A percentile compares a stretch with the other conserved stretches of the same genome.
phyloP scores from a whole-genome alignment of 1,140 invertebrate species.

The Zaprionus taronus region DNA sequence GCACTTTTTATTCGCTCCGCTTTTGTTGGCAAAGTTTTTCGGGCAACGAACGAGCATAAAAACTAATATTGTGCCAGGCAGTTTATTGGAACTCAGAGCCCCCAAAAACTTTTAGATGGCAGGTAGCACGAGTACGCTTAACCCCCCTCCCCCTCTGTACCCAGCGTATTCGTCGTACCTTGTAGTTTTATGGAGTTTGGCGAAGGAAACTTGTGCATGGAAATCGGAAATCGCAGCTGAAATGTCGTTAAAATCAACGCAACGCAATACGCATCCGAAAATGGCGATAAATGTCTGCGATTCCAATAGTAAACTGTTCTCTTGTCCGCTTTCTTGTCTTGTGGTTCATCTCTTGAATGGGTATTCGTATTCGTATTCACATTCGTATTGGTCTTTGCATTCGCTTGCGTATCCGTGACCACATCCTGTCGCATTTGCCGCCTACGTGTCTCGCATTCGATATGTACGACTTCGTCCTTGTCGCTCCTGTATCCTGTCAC shows the following conservation, averaged over 20 bases:
- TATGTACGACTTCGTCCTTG: slow-evolving; percentile 50
- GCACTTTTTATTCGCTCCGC: slow-evolving; percentile 53
- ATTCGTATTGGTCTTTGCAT: slow-evolving; percentile 42
- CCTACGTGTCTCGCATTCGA: slow-evolving; percentile 64
- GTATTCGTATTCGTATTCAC: slow-evolving; percentile 38
- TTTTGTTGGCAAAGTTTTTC: slow-evolving; percentile 45
- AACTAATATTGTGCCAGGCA: slow-evolving; percentile 78
- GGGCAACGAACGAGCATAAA: slow-evolving; percentile 57
- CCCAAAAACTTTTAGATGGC: slow-evolving; percentile 62
- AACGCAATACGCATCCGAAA: slow-evolving; percentile 56
- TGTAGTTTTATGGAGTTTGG: slow-evolving; percentile 73
- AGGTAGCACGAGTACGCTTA: slow-evolving; percentile 20
- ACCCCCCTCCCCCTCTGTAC: not conserved
- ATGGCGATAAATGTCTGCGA: slow-evolving; percentile 66
- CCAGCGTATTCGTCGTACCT: slow-evolving; percentile 50
- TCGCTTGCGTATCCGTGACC: slow-evolving; percentile 36
- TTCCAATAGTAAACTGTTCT: slow-evolving; percentile 50
- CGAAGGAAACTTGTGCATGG: slow-evolving; percentile 47
- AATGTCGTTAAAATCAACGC: slow-evolving; percentile 77
- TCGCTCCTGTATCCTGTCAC: slow-evolving; percentile 10
- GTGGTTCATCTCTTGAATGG: slow-evolving; percentile 54
- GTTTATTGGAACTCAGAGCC: slow-evolving; percentile 72
- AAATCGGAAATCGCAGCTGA: slow-evolving; percentile 60
- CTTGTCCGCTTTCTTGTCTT: slow-evolving; percentile 55
- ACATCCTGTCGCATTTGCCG: slow-evolving; percentile 50